Conservation (phyloP, 23 tunicate genomes). For the Aplidium turbinatum region DNA sequence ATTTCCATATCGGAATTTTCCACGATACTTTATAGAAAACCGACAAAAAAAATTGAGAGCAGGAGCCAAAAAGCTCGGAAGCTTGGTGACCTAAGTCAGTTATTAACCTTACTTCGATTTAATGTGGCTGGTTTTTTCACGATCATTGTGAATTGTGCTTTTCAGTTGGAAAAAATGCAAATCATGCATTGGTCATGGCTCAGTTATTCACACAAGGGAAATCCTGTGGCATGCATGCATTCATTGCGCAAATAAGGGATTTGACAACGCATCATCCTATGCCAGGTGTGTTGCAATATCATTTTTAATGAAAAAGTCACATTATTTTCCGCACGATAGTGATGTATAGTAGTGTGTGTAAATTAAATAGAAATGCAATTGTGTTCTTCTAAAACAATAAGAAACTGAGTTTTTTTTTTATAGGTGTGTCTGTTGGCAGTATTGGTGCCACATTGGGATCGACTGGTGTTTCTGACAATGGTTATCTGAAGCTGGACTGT, state of each 20-base stretch:
- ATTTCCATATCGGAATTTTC: too few species aligned
- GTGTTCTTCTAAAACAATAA: not conserved
- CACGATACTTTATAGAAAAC: too few species aligned
- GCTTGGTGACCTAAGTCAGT: too few species aligned
- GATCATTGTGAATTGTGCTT: not conserved
- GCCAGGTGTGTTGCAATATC: too few species aligned
- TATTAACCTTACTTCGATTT: too few species aligned
- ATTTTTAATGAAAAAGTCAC: too few species aligned
- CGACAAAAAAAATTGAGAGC: too few species aligned
- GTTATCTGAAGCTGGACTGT: conserved; percentile 47
- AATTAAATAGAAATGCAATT: not conserved
- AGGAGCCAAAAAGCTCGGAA: too few species aligned
- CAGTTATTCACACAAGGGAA: conserved; percentile 46
- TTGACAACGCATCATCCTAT: conserved; percentile 59
- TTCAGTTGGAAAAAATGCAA: conserved; percentile 79
- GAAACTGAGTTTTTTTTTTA: not conserved
- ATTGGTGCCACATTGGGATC: conserved; percentile 61
- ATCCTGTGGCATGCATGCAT: conserved; percentile 78
- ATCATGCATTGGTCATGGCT: conserved; percentile 83
- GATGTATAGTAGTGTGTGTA: not conserved
- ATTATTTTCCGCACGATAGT: too few species aligned
- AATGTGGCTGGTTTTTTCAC: too few species aligned
- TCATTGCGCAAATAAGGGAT: conserved; percentile 84
- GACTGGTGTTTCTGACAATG: conserved; percentile 62
- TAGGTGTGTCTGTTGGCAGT: conserved; percentile 73